Evolutionary conservation across 2,113 vertebrate genomes (phyloP), one percentile per base, ranked within the genome.

Genomic region (Holacanthus passer): DNA sequence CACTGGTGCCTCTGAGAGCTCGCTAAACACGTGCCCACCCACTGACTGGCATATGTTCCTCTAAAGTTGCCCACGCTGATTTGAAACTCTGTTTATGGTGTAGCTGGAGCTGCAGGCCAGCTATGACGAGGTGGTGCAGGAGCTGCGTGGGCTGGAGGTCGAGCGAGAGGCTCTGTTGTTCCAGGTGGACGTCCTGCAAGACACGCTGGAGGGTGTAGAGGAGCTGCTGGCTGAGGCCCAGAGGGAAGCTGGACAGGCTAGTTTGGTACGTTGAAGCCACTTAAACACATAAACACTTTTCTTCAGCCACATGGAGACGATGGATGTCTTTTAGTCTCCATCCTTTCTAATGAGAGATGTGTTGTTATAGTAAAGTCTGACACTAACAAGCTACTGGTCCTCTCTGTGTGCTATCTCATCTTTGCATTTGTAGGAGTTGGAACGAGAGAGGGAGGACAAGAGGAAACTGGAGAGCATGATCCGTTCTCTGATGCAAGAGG

Each of bases 161-260:
- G 93, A 95, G 90, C 92, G 94, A 67, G 95, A 94, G 69, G 62
- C 89, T 53, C 86, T 95, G 86, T 81, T 95, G 83, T 95, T 96
- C 91, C 95, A 96, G 92, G 94, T 95, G 91, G 95, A 95, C 14
- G 90, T 94, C 56, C 91, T 96, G 81, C 95, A 95, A 89, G 95
- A 96, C 73, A 87, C 93, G 2, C 89, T 96, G 75, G 94, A 95
- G 90, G 82, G 94, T 31, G 90, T 94, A 1, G 95, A 96, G 82
- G 95, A 96, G 92, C 89, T 94, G 90, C 94, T 96, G 66, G 92
- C 92, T 0, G 95, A 96, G 80, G 74, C 95, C 24, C 94, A 94
- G 69, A 90, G 95, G 55, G 95, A 96, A 56, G 91, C 90, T 7
- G 76, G 90, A 45, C 79, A 94, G 31, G 75, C 90, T 55, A 91